A percentile compares a stretch with the other conserved stretches of the same genome.
Conservation (phyloP, 2,797 vertebrate species). For the Australoheros facetus region DNA sequence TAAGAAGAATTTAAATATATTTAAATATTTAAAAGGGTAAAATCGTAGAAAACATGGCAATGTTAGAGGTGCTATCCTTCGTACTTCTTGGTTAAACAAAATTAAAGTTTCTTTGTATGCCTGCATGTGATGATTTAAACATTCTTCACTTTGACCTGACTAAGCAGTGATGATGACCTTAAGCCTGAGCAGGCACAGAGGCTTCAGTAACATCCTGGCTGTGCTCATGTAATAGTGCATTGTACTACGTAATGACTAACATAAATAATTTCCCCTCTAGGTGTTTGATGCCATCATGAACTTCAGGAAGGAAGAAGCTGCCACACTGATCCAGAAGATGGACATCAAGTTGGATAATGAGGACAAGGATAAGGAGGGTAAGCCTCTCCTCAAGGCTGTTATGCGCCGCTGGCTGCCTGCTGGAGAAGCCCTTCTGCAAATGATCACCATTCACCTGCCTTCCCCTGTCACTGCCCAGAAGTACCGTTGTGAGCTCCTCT, state of each 20-base stretch:
- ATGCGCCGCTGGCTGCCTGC: conserved; percentile 97
- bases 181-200: conserved; percentile 72
- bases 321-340: conserved; percentile 89
- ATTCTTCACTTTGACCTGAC: conserved; percentile 99
- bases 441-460: conserved; percentile 97
- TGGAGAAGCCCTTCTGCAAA: conserved; percentile 93
- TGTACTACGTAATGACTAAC: neutral
- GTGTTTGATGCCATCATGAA: conserved; percentile 96
- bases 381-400: conserved; percentile 93
- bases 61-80: neutral
- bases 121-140: conserved; percentile 85
- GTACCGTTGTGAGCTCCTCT: conserved; percentile 95
- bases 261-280: conserved; percentile 57
- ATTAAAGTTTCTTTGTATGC: conserved; percentile 8
- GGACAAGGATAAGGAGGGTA: conserved; percentile 94
- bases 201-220: accelerated
- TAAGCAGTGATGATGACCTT: conserved; percentile 84
- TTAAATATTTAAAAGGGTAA: neutral
- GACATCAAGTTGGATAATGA: conserved; percentile 92
- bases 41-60: neutral
- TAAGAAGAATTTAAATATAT: conserved; percentile 50
- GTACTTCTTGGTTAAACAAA: neutral
- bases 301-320: conserved; percentile 91
- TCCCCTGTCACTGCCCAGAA: conserved; percentile 95
- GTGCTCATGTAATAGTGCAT: neutral